Evolutionary conservation across 2,888 invertebrate species (phyloP).

Genomic region (Netelia fuscicornis): DNA sequence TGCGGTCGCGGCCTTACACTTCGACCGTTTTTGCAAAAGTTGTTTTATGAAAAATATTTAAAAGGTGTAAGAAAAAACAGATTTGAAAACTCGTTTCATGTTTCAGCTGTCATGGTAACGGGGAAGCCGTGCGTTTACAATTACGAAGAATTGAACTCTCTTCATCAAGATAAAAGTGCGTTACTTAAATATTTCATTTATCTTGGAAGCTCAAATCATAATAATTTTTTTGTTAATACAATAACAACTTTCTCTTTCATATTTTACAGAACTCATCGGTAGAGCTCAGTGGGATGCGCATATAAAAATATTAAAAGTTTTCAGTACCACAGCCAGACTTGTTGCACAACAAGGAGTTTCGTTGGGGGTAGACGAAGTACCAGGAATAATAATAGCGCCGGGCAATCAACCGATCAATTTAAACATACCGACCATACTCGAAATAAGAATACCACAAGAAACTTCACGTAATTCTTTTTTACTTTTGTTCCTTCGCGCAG

Average conservation of each 20-base stretch:
- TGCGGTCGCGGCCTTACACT: not conserved
- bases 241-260: conserved; percentile 39
- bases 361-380: conserved; percentile 77
- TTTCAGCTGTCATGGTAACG: conserved; percentile 87
- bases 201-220: not conserved
- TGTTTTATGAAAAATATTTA: conserved; percentile 1
- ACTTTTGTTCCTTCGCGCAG: not conserved
- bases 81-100: conserved; percentile 23
- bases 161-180: conserved; percentile 71
- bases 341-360: conserved; percentile 76
- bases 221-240: conserved; percentile 14
- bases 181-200: conserved; percentile 14
- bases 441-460: conserved; percentile 71
- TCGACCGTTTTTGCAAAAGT: conserved; percentile 9
- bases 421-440: conserved; percentile 75
- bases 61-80: not conserved
- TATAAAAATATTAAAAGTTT: conserved; percentile 77
- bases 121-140: conserved; percentile 87
- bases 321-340: conserved; percentile 78
- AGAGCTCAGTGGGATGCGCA: conserved; percentile 82
- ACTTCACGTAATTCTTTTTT: conserved; percentile 34
- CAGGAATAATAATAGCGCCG: conserved; percentile 78
- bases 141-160: conserved; percentile 84
- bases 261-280: conserved; percentile 76
- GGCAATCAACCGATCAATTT: conserved; percentile 75